Conservation (phyloP, 2,888 invertebrate genomes). For the Cryptops parisi region DNA sequence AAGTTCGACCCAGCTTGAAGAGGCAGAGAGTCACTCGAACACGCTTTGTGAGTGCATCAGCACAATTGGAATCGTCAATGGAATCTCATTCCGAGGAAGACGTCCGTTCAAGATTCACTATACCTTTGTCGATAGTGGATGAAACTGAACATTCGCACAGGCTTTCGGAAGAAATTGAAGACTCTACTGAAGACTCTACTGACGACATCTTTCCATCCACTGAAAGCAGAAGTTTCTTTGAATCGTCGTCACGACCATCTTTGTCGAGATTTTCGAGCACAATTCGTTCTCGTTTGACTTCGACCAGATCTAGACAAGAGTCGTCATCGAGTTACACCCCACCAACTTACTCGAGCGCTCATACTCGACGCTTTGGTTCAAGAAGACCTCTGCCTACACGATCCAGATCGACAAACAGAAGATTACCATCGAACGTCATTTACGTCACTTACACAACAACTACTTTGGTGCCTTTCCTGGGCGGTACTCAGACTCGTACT, state of each 20-base stretch:
- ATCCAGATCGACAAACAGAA: neutral
- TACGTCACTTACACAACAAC: constrained; percentile 24
- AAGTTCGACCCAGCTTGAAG: neutral
- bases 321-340: neutral
- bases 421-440: constrained; percentile 20
- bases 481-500: constrained; percentile 22
- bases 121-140: neutral
- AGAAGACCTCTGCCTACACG: constrained; percentile 1
- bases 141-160: neutral
- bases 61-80: constrained; percentile 4
- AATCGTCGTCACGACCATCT: neutral
- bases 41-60: neutral
- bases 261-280: neutral
- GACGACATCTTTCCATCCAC: no score
- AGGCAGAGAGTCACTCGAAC: neutral
- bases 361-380: constrained; percentile 4
- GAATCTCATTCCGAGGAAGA: neutral
- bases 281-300: neutral
- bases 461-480: constrained; percentile 23
- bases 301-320: neutral
- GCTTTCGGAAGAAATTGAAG: neutral
- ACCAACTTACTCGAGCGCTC: neutral
- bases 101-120: neutral
- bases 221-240: neutral
- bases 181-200: neutral